Conservation (phyloP, 2,888 invertebrate species). For the Noctua janthina region DNA sequence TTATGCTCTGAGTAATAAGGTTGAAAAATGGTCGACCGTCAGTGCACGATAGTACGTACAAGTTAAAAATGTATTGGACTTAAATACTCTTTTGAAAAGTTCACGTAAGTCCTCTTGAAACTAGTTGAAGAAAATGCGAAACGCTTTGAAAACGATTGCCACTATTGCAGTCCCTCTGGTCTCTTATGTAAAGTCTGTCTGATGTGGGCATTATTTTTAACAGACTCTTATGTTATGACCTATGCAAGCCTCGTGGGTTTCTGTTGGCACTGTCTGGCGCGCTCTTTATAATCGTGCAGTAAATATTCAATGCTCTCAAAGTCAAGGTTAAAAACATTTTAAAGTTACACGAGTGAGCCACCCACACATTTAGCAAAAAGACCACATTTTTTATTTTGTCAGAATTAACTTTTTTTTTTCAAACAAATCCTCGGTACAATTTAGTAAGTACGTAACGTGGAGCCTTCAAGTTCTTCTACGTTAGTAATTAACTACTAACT, state of each 20-base stretch:
- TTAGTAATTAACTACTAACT: neutral
- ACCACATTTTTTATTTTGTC: too few species aligned
- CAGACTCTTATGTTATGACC: neutral
- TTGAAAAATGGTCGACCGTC: neutral
- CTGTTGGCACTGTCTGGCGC: neutral
- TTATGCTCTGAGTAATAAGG: neutral
- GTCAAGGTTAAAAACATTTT: slow-evolving; percentile 2
- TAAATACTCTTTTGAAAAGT: neutral
- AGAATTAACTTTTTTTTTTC: too few species aligned
- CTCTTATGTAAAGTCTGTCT: neutral
- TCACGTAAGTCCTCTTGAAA: neutral
- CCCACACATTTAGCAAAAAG: too few species aligned
- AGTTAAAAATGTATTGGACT: neutral
- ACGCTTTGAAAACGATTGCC: neutral
- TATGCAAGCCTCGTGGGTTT: neutral
- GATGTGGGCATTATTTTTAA: neutral
- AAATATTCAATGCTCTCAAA: slow-evolving; percentile 8
- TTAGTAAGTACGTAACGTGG: neutral
- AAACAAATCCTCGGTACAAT: too few species aligned
- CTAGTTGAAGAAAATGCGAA: neutral
- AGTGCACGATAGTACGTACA: neutral
- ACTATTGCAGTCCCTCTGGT: neutral
- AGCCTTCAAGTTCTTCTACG: neutral
- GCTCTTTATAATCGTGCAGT: neutral
- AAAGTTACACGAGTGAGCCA: too few species aligned